Conservation (phyloP, 2,888 invertebrate species). For the Petrophora chlorosata region DNA sequence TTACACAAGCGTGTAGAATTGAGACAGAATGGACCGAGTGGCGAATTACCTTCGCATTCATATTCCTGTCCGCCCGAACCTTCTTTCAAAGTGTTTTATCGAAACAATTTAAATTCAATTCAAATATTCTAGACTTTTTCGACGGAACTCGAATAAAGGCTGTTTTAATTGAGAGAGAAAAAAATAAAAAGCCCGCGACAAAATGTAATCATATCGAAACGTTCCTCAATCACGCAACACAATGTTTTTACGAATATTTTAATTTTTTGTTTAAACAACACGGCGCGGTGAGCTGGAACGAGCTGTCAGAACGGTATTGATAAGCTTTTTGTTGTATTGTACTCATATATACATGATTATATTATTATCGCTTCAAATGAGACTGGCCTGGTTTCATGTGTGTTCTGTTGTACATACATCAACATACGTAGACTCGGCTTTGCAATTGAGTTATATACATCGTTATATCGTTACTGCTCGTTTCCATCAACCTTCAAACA, state of each 20-base stretch:
- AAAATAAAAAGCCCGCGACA: conserved; percentile 14
- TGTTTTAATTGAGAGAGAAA: conserved; percentile 5
- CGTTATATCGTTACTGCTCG: too few relatives aligned
- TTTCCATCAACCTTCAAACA: too few relatives aligned
- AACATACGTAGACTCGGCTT: too few relatives aligned
- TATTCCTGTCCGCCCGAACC: neutral
- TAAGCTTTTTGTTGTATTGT: too few relatives aligned
- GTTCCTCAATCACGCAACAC: neutral
- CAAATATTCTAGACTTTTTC: conserved; percentile 16
- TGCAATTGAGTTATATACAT: too few relatives aligned
- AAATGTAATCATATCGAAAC: conserved; percentile 18
- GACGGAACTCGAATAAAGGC: conserved; percentile 8
- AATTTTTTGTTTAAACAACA: too few relatives aligned
- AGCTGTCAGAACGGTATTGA: too few relatives aligned
- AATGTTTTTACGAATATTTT: conserved; percentile 4
- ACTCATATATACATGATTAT: too few relatives aligned
- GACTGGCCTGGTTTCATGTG: too few relatives aligned
- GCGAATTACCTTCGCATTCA: neutral
- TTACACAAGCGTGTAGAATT: neutral
- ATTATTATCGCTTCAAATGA: too few relatives aligned
- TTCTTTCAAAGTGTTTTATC: conserved; percentile 17
- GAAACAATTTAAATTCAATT: conserved; percentile 18
- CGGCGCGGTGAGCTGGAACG: too few relatives aligned
- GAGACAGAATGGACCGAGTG: neutral
- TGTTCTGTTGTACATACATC: too few relatives aligned